Conservation (phyloP, 2,888 invertebrate genomes). For the Agrotis clavis region DNA sequence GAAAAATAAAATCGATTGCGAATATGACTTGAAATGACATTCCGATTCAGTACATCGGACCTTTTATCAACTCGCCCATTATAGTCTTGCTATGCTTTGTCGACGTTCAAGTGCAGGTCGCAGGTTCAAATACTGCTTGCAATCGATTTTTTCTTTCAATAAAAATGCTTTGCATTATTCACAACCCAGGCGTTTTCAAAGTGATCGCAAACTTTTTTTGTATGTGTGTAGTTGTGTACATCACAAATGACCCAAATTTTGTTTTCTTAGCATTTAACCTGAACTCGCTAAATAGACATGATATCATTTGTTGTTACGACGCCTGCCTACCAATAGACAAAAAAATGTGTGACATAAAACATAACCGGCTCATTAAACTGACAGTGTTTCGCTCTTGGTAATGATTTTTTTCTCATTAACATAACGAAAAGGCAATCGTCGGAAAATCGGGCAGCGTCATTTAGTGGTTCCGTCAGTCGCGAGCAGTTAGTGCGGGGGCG, state of each 20-base stretch:
- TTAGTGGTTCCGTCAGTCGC: conserved; percentile 79
- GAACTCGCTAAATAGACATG: conserved; percentile 15
- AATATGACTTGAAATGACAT: too few relatives aligned
- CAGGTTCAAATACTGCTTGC: too few relatives aligned
- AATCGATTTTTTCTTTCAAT: too few relatives aligned
- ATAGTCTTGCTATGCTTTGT: too few relatives aligned
- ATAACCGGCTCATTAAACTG: conserved; percentile 59
- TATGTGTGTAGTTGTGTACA: too few relatives aligned
- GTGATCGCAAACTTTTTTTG: too few relatives aligned
- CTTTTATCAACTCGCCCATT: too few relatives aligned
- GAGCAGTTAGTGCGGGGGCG: conserved; percentile 84
- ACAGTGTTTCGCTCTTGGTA: conserved; percentile 57
- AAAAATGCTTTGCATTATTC: too few relatives aligned
- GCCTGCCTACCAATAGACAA: conserved; percentile 13
- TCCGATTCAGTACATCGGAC: too few relatives aligned
- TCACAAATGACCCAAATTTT: neutral
- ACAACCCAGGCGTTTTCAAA: too few relatives aligned
- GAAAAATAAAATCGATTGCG: too few relatives aligned
- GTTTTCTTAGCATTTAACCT: neutral
- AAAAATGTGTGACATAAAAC: conserved; percentile 53
- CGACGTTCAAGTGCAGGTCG: too few relatives aligned
- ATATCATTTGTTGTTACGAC: conserved; percentile 48
- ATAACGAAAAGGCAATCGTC: conserved; percentile 77
- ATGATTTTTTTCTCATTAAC: conserved; percentile 71
- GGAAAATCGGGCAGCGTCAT: conserved; percentile 75